These are phyloP conservation scores for Xenopus petersii DNA, from an alignment of 2,797 vertebrate species.

Conservation along the genomic window DNA sequence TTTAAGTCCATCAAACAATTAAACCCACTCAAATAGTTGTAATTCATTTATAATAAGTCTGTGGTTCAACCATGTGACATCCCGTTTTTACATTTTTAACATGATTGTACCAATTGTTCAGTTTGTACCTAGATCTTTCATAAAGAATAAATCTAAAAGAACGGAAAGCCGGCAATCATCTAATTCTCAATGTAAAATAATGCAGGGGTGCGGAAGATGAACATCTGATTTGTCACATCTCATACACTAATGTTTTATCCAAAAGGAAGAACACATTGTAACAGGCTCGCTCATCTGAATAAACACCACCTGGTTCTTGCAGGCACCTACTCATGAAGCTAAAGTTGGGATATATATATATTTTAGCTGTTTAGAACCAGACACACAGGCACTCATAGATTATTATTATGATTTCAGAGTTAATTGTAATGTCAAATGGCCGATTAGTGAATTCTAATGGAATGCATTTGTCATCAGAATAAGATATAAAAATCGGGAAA, in stretches of 20 bases:
- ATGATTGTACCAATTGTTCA: not conserved
- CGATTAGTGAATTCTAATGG: slow-evolving; percentile 49
- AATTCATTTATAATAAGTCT: too few species aligned
- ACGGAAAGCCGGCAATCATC: slow-evolving; percentile 74
- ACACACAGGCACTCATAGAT: slow-evolving; percentile 13
- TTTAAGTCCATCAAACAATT: too few species aligned
- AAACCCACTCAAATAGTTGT: too few species aligned
- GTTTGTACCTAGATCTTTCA: slow-evolving; percentile 16
- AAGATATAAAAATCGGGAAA: not conserved
- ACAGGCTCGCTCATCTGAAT: slow-evolving; percentile 99
- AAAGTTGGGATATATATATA: slow-evolving; percentile 81
- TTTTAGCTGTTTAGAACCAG: slow-evolving; percentile 65
- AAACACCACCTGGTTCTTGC: slow-evolving; percentile 96
- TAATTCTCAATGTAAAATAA: slow-evolving; percentile 83
- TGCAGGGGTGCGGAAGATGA: slow-evolving; percentile 85
- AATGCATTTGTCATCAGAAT: slow-evolving; percentile 41
- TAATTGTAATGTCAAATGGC: slow-evolving; percentile 36
- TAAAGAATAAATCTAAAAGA: slow-evolving; percentile 49
- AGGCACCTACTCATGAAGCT: slow-evolving; percentile 87
- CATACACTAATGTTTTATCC: slow-evolving; percentile 99
- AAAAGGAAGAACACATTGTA: slow-evolving; percentile 98
- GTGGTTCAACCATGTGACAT: too few species aligned
- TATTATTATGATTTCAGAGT: slow-evolving; percentile 22
- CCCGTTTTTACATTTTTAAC: too few species aligned
- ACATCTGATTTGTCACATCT: slow-evolving; percentile 99